Percentiles rank a stretch among this genome's conserved stretches.
These are phyloP conservation scores for Ophraella communa DNA, from an alignment of 2,888 invertebrate species.

Conservation along the genomic window DNA sequence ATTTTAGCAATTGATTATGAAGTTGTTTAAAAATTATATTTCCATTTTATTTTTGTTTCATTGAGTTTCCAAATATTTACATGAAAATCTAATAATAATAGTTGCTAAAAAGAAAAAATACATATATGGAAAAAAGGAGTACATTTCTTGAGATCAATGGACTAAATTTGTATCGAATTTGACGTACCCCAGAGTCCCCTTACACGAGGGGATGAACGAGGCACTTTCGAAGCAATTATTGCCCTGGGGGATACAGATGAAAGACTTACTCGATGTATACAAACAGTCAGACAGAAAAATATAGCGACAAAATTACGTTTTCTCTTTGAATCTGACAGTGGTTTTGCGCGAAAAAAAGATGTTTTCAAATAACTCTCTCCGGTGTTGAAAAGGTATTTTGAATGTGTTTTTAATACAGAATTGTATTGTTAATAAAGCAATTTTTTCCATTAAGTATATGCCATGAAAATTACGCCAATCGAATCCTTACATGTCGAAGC, in stretches of 20 bases:
- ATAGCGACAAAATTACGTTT: constrained; percentile 20
- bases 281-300: constrained; percentile 16
- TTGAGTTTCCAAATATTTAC: neutral
- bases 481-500: too few relatives aligned
- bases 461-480: too few relatives aligned
- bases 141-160: constrained; percentile 15
- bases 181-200: constrained; percentile 30
- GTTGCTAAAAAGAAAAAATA: constrained; percentile 1
- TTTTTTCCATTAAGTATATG: too few relatives aligned
- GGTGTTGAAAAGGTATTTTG: too few relatives aligned
- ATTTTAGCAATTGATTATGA: too few relatives aligned
- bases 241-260: constrained; percentile 34
- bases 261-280: constrained; percentile 31
- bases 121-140: constrained; percentile 4
- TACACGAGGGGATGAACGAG: constrained; percentile 29
- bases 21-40: too few relatives aligned
- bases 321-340: constrained; percentile 22
- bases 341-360: neutral
- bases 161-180: constrained; percentile 25
- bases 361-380: neutral
- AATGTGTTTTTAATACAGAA: too few relatives aligned
- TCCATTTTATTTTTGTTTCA: too few relatives aligned
- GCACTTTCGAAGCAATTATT: constrained; percentile 38
- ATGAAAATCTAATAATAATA: neutral
- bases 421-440: too few relatives aligned